Conservation (phyloP, 2,888 invertebrate species). For the Crocallis elinguaria region DNA sequence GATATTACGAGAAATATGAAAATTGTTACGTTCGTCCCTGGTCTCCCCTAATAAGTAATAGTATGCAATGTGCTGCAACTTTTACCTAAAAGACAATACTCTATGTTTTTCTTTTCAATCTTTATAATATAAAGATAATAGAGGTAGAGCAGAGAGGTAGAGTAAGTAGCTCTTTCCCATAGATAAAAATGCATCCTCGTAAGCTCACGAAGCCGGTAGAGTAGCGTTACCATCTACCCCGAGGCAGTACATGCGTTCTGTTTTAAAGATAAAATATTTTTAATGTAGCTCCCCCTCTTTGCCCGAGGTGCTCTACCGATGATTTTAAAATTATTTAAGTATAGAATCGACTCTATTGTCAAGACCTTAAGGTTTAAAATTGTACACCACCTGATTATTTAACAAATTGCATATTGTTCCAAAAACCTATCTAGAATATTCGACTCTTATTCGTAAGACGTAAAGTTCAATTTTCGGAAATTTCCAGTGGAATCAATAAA, state of each 20-base stretch:
- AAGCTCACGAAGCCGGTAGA: slow-evolving; percentile 8
- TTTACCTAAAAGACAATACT: too few relatives aligned
- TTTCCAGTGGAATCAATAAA: slow-evolving; percentile 6
- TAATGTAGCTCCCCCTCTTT: slow-evolving; percentile 45
- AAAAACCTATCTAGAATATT: background rate
- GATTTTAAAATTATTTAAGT: background rate
- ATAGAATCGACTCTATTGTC: slow-evolving; percentile 9
- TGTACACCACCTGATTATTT: background rate
- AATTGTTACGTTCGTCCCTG: too few relatives aligned
- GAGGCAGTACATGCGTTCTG: slow-evolving; percentile 54
- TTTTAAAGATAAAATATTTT: slow-evolving; percentile 59
- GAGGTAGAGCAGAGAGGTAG: too few relatives aligned
- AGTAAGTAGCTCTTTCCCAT: slow-evolving; percentile 4
- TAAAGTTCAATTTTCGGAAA: slow-evolving; percentile 18
- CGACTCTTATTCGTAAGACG: background rate
- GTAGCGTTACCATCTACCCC: slow-evolving; percentile 30
- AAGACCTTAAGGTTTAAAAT: background rate
- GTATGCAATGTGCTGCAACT: too few relatives aligned
- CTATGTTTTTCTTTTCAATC: too few relatives aligned
- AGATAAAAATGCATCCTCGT: slow-evolving; percentile 18
- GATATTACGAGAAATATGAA: too few relatives aligned
- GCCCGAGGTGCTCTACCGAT: slow-evolving; percentile 43
- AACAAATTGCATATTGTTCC: slow-evolving; percentile 2
- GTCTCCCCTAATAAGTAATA: too few relatives aligned
- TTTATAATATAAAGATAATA: too few relatives aligned